phyloP scores from a whole-genome alignment of 30 jellyfish, hydroid and myxozoan species.

The Pseudorhiza aurosa region DNA sequence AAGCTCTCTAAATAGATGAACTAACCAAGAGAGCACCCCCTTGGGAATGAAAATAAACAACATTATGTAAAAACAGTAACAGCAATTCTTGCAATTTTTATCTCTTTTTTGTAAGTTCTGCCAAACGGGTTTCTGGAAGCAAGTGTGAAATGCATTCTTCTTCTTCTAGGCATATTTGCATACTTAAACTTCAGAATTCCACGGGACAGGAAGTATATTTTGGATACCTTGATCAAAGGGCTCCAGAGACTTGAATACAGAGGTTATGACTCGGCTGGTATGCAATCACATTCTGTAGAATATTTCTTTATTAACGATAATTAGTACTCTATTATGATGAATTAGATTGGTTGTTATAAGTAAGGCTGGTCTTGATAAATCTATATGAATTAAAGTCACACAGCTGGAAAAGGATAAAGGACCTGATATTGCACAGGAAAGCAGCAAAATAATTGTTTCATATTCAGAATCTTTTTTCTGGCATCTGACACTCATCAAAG shows the following conservation, averaged over 20 bases:
- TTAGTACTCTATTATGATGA: background rate
- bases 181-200: conserved; percentile 88
- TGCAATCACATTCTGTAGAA: background rate
- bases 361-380: too few species aligned
- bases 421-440: too few species aligned
- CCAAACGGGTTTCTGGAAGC: background rate
- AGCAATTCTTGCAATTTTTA: background rate
- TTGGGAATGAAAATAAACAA: background rate
- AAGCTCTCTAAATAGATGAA: too few species aligned
- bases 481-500: too few species aligned
- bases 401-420: too few species aligned
- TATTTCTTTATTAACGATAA: background rate
- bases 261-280: conserved; percentile 99
- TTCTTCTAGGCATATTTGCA: conserved; percentile 93
- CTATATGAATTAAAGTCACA: too few species aligned
- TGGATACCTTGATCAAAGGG: conserved; percentile 90
- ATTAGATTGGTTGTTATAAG: too few species aligned
- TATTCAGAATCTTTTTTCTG: too few species aligned
- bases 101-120: too few species aligned
- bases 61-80: background rate
- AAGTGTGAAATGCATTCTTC: background rate
- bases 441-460: too few species aligned
- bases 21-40: too few species aligned
- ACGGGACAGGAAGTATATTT: conserved; percentile 75
- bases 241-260: conserved; percentile 95